A percentile compares a stretch with the other conserved stretches of the same genome.
phyloP scores from a whole-genome alignment of 2,888 invertebrate species.

The Pandemis cinnamomeana region DNA sequence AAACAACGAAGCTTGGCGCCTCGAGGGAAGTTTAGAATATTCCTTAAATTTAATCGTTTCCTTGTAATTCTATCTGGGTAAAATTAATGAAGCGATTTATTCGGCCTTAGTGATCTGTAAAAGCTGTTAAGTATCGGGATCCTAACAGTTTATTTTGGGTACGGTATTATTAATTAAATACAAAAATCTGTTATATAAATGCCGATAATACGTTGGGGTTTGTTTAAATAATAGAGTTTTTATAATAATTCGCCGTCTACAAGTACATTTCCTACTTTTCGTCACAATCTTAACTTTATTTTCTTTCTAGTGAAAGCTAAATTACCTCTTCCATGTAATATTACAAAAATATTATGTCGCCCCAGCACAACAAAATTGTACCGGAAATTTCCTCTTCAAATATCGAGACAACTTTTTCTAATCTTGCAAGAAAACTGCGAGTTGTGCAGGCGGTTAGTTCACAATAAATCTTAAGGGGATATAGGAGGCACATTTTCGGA shows the following conservation, averaged over 20 bases:
- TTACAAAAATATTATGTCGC: constrained; percentile 18
- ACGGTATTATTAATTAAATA: background rate
- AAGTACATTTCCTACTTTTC: background rate
- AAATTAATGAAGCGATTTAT: constrained; percentile 28
- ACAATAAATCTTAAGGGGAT: constrained; percentile 45
- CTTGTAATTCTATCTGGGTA: constrained; percentile 17
- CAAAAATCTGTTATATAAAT: background rate
- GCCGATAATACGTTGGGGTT: background rate
- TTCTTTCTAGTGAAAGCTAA: constrained; percentile 2
- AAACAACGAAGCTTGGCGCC: constrained; percentile 15
- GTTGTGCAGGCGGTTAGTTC: constrained; percentile 5
- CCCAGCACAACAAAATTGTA: constrained; percentile 8
- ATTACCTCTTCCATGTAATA: constrained; percentile 12
- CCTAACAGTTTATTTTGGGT: background rate
- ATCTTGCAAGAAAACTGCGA: constrained; percentile 29
- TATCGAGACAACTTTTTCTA: constrained; percentile 27
- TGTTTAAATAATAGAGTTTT: background rate
- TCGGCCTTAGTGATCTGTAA: constrained; percentile 9
- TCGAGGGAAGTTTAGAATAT: constrained; percentile 11
- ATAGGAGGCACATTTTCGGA: constrained; percentile 42
- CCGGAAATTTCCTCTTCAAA: constrained; percentile 22
- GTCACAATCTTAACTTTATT: background rate
- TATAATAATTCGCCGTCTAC: no score
- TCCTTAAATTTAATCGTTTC: constrained; percentile 19
- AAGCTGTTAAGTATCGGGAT: constrained; percentile 7